phyloP scores from a whole-genome alignment of 2,888 invertebrate genomes.

The Troides aeacus region DNA sequence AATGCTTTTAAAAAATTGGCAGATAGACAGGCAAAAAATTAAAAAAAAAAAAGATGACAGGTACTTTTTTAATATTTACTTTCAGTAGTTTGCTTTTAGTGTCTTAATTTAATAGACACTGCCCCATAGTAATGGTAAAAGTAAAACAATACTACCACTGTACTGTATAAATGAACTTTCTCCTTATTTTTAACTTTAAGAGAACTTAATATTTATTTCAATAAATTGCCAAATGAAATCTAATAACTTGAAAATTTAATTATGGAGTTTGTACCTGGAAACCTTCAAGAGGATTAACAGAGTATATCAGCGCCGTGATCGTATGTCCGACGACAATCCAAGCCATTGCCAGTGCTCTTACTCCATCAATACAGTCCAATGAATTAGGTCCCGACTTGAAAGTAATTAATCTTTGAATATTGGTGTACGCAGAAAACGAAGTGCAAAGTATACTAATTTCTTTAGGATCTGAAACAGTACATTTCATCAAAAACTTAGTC shows the following conservation, averaged over 20 bases:
- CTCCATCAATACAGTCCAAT: constrained; percentile 62
- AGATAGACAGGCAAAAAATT: no score
- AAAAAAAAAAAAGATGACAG: no score
- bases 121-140: no score
- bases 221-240: no score
- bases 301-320: constrained; percentile 28
- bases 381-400: constrained; percentile 42
- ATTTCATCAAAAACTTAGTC: background rate
- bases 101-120: no score
- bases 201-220: no score
- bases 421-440: constrained; percentile 51
- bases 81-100: no score
- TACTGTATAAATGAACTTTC: no score
- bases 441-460: constrained; percentile 19
- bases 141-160: no score
- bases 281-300: constrained; percentile 28
- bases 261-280: constrained; percentile 30
- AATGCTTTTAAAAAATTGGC: no score
- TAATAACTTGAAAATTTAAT: background rate
- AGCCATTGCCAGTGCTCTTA: constrained; percentile 59
- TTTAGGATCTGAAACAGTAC: constrained; percentile 33
- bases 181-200: no score
- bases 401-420: constrained; percentile 51
- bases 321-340: constrained; percentile 67
- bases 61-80: no score